Evolutionary conservation across 2,888 invertebrate genomes (phyloP).

Genomic region (Congeria kusceri): DNA sequence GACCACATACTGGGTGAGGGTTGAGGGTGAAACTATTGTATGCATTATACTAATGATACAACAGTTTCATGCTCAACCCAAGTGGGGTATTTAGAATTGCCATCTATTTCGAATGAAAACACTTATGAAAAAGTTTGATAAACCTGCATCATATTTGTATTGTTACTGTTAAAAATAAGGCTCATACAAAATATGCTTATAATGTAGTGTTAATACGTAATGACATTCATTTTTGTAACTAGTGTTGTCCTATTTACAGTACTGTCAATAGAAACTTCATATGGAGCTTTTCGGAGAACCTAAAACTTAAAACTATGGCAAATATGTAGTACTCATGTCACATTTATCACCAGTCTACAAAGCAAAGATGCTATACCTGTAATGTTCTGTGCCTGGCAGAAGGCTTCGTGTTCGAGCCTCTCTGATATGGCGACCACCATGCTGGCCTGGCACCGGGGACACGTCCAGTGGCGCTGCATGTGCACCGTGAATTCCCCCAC

Average conservation of each 20-base stretch:
- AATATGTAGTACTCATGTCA: background rate
- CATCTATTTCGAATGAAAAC: no score
- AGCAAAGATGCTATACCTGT: conserved; percentile 61
- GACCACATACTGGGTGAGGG: background rate
- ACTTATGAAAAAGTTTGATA: no score
- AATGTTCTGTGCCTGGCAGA: conserved; percentile 82
- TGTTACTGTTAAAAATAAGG: no score
- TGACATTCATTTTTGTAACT: no score
- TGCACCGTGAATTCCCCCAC: conserved; percentile 85
- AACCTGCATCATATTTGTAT: no score
- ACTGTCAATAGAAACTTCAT: background rate
- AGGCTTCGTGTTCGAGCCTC: conserved; percentile 90
- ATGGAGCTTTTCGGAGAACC: background rate
- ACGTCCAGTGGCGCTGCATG: conserved; percentile 90
- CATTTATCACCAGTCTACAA: background rate
- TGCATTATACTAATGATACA: no score
- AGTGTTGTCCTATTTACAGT: no score
- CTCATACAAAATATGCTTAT: no score
- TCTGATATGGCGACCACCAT: conserved; percentile 89
- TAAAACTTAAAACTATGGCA: background rate
- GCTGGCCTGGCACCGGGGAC: conserved; percentile 89
- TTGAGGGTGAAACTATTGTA: no score
- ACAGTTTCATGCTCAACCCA: no score
- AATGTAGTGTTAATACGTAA: no score
- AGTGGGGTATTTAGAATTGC: no score